Conservation (phyloP, 2,797 vertebrate species). For the Ceyx erithaca region DNA sequence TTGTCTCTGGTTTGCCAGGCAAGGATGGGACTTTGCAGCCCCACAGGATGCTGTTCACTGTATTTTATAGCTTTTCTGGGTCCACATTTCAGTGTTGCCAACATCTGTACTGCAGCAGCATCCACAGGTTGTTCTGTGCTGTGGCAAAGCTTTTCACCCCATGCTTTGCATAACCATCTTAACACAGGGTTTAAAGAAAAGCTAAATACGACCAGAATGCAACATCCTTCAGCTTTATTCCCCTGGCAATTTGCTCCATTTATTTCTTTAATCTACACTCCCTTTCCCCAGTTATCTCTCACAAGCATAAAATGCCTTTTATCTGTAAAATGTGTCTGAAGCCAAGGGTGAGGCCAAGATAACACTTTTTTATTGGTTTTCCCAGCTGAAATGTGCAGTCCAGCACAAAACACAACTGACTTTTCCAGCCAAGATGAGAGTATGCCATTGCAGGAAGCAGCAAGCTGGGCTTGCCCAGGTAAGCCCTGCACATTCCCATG, state of each 20-base stretch:
- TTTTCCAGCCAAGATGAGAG: neutral
- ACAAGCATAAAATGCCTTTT: neutral
- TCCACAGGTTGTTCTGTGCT: neutral
- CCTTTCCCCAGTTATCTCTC: neutral
- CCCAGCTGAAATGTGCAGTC: neutral
- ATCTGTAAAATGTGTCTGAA: neutral
- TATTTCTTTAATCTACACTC: neutral
- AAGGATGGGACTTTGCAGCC: neutral
- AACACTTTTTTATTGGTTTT: neutral
- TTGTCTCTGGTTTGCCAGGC: constrained; percentile 1
- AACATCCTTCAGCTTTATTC: neutral
- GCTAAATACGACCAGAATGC: neutral
- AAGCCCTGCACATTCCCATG: neutral
- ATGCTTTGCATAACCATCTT: neutral
- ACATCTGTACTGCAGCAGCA: neutral
- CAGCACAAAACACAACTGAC: neutral
- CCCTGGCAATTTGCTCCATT: neutral
- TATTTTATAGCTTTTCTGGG: constrained; percentile 6
- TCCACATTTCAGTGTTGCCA: neutral
- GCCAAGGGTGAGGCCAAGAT: neutral
- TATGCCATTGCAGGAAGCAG: neutral
- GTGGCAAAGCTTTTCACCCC: neutral
- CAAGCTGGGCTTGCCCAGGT: neutral
- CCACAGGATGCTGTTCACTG: neutral
- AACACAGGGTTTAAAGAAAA: neutral